Evolutionary conservation across 1,140 invertebrate species (phyloP), one percentile per base, ranked within the genome.

Genomic region (Drosophila watanabei): DNA sequence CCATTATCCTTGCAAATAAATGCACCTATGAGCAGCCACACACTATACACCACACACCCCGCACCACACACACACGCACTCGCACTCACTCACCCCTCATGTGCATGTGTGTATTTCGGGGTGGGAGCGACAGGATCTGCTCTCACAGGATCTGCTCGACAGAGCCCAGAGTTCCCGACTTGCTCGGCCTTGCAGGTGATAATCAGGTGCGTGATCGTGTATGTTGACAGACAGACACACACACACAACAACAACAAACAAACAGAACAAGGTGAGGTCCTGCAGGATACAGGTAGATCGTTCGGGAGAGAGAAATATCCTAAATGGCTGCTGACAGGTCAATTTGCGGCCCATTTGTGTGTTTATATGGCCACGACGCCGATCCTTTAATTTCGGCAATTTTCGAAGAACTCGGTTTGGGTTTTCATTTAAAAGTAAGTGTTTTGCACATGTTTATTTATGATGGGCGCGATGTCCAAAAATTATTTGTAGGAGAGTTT

Each of bases 241-340:
- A 70, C 39, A 59, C 48, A 45, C 46, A 64, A 51, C n/a, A n/a
- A n/a, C n/a, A n/a, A n/a, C 35, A 80, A 71, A 76, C 69, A 89
- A 75, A 88, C 65, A 81, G 11, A 75, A 81, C 46, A 75, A 58
- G 68, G 63, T 70, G 9, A 32, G 49, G 30, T 18, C n/a, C 16
- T 51, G 37, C 49, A 41, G 16, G 35, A 43, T 43, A 75, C 75
- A 83, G 70, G 76, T 82, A 82, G 69, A 64, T 66, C 56, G 24
- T 24, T 24, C n/a, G 24, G 24, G 24, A 24, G 24, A 24, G 24
- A 24, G 3, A n/a, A n/a, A n/a, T n/a, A 24, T 24, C 18, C 45
- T 79, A 79, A 88, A 89, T 90, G 85, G 81, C 65, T 68, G 86
- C 70, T 85, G 86, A 89, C 85, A 89, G 82, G 68, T 90, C 86